Conservation (phyloP, 1,140 invertebrate genomes). For the Apis cerana region DNA sequence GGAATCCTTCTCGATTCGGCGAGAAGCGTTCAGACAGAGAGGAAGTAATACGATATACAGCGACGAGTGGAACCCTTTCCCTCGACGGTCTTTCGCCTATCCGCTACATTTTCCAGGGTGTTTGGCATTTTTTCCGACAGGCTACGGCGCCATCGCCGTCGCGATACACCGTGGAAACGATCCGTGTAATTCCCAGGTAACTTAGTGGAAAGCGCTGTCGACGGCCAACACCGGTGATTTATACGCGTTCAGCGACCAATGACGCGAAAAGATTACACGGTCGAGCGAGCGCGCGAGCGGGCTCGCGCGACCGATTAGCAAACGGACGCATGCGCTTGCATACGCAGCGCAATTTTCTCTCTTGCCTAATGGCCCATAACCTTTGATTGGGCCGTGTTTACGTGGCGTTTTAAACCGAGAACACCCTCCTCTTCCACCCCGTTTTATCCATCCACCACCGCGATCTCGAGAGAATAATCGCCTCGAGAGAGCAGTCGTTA, state of each 20-base stretch:
- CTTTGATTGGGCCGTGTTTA: slow-evolving; percentile 78
- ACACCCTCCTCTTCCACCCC: slow-evolving; percentile 5
- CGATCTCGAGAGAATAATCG: slow-evolving; percentile 9
- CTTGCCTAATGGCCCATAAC: slow-evolving; percentile 79
- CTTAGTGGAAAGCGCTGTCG: slow-evolving; percentile 57
- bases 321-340: slow-evolving; percentile 62
- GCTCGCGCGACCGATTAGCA: slow-evolving; percentile 57
- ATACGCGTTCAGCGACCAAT: slow-evolving; percentile 72
- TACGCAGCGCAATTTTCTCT: slow-evolving; percentile 77
- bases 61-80: not conserved
- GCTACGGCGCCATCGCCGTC: not conserved
- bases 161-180: slow-evolving; percentile 62
- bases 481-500: not conserved
- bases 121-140: slow-evolving; percentile 18
- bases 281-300: slow-evolving; percentile 40
- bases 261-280: slow-evolving; percentile 78
- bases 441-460: slow-evolving; percentile 38
- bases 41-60: not conserved
- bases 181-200: slow-evolving; percentile 69
- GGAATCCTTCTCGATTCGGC: too few species aligned
- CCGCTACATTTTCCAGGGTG: not conserved
- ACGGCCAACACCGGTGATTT: slow-evolving; percentile 68
- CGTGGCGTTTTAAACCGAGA: slow-evolving; percentile 64
- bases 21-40: not conserved
- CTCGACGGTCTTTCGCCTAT: too few species aligned